Base-by-base conservation (phyloP, 2,113 vertebrate species). In the Pholis gunnellus region DNA sequence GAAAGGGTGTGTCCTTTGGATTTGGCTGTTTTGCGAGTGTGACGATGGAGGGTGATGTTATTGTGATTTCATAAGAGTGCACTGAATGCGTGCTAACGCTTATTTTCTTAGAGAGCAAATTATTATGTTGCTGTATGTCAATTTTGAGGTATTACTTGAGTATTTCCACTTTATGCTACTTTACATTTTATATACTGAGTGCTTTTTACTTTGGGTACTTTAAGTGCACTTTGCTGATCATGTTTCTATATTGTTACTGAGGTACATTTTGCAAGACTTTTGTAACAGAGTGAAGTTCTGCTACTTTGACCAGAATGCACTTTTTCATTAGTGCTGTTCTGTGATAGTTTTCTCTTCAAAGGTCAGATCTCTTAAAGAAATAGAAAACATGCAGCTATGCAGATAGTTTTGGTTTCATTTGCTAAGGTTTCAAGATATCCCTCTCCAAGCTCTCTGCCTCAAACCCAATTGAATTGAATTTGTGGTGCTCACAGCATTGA, bases 1-100 rank as follows among this genome's bases (percentile, higher is more conserved):
- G 92, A 95, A 94, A 94, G 93, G 94, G 93, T 90, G 92, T 94
- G 93, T 93, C 92, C 22, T 68, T 34, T 66, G 76, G 78, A 79
- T 88, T 79, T 88, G 61, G 86, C 87, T 93, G 87, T 91, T 91
- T 93, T 91, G 88, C 57, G 79, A 79, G 89, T 81, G 73, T 87
- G 87, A 82, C 52, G 81, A 87, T 66, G 71, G 70, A 86, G 84
- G 64, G 72, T 69, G 75, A 61, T 82, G 90, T 81, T 87, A 77
- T 87, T 87, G 87, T 86, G 88, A 90, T 87, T 90, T 87, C 70
- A 48, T 38, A 42, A 72, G 59, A 75, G 66, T 52, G 63, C 60
- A 63, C 69, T 63, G 66, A 83, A 72, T 60, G 66, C 29, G 14
- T 65, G 50, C 42, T 69, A 29, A 66, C 56, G 36, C 74, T 59